phyloP scores from a whole-genome alignment of 1,140 invertebrate species.

The Diorhabda elongata region DNA sequence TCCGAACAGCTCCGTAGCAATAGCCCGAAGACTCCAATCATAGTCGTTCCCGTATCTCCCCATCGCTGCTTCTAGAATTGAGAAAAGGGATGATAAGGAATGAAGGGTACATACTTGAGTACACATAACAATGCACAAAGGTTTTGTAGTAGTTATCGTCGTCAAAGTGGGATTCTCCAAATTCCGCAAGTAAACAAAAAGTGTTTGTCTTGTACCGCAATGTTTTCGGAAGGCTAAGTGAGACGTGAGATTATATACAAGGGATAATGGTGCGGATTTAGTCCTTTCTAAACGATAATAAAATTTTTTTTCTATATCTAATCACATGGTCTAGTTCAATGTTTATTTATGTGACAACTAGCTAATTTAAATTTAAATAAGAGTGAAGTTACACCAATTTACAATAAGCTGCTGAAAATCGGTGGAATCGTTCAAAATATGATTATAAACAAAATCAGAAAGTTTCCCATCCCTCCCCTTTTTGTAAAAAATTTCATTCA shows the following conservation, averaged over 20 bases:
- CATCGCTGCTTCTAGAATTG: constrained; percentile 6
- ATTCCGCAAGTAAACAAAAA: constrained; percentile 14
- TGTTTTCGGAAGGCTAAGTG: background rate
- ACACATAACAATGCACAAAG: constrained; percentile 4
- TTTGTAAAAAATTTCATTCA: no score
- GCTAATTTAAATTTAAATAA: no score
- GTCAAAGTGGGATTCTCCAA: constrained; percentile 7
- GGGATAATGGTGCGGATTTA: background rate
- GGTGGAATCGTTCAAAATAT: no score
- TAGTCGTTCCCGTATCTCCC: constrained; percentile 11
- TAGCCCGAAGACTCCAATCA: constrained; percentile 9
- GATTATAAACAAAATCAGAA: no score
- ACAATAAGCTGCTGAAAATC: no score
- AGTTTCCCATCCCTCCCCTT: no score
- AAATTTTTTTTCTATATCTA: no score
- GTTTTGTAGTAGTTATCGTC: background rate
- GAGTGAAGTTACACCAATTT: no score
- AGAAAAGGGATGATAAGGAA: constrained; percentile 14
- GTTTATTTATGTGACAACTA: no score
- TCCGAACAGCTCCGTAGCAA: constrained; percentile 1
- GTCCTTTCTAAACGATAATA: no score
- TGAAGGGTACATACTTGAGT: background rate
- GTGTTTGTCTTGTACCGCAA: constrained; percentile 7
- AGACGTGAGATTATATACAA: background rate
- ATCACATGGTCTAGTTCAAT: no score